Evolutionary conservation across 2,113 vertebrate genomes (phyloP), one percentile per base, ranked within the genome.

Genomic region (Hiodon alosoides): DNA sequence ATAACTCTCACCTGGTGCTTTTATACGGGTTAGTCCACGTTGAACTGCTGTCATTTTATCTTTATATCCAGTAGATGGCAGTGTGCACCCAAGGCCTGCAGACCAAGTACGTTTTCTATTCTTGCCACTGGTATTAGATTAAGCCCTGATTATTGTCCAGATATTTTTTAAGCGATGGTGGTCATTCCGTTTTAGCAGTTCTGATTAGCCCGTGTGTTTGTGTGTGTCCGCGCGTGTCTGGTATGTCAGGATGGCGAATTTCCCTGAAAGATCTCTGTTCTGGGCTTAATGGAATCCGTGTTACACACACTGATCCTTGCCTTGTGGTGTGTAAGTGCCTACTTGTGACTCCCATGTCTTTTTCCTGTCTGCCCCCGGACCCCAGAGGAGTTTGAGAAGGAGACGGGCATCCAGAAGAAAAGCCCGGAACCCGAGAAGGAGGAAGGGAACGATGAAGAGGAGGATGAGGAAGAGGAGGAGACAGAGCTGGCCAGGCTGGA

Each of bases 51-150:
- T 65, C 0, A 10, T 4, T 67, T 73, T 62, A 69, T 73, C 31
- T 5, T 65, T 66, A 72, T 0, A n/a, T 76, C 82, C 88, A 86
- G 58, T 47, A 85, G 86, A 80, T 81, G 88, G 81, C 82, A 82
- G 76, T 78, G 79, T 2, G 16, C 31, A 31, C 31, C 31, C 31
- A 31, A 31, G 31, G 31, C n/a, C 48, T 62, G 48, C 67, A 69
- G 62, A 60, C 17, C 46, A 69, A 17, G 8, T 16, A 9, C n/a
- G 31, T 31, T 31, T 31, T 31, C 31, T 31, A 31, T 66, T 66
- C 64, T 64, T 7, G 61, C 46, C 46, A 17, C n/a, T 64, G 61
- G 17, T 64, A 60, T 60, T 60, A 2, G n/a, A 13, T 60, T 10
- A 4, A 60, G 13, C 59, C n/a, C 59, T 7, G 4, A 5, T 60